Conservation (phyloP, 2,888 invertebrate species). For the Cecidostiba fungosa region DNA sequence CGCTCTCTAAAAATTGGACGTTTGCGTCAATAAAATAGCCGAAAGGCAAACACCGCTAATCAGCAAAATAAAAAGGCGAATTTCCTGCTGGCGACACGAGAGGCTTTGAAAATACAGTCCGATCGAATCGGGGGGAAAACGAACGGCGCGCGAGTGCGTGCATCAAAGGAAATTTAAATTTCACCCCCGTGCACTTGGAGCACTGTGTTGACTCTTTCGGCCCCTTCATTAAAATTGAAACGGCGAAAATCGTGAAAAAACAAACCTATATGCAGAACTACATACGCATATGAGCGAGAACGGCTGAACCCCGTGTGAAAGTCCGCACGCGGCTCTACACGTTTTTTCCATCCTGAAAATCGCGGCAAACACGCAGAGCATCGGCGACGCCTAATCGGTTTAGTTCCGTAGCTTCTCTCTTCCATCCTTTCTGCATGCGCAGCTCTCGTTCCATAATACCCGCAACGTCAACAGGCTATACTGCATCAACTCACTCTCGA, state of each 20-base stretch:
- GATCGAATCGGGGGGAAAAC: conserved; percentile 29
- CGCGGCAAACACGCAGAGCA: conserved; percentile 60
- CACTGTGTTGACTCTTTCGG: conserved; percentile 43
- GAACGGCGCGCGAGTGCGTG: neutral
- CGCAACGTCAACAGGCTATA: conserved; percentile 56
- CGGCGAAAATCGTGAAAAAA: conserved; percentile 39
- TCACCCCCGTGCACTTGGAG: neutral
- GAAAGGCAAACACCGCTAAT: conserved; percentile 32
- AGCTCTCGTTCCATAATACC: neutral
- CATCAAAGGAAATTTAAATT: conserved; percentile 57
- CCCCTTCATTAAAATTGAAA: conserved; percentile 53
- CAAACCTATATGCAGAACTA: neutral
- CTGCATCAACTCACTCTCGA: conserved; percentile 62
- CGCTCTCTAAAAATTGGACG: too few species aligned
- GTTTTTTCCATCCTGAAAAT: conserved; percentile 62
- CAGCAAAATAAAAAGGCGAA: neutral
- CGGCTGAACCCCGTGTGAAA: conserved; percentile 56
- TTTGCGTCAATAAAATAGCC: too few species aligned
- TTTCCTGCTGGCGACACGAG: neutral
- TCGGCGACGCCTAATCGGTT: conserved; percentile 66
- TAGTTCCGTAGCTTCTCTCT: conserved; percentile 67
- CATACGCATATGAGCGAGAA: neutral
- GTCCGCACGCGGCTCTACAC: conserved; percentile 40
- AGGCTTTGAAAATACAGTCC: neutral
- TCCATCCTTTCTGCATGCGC: conserved; percentile 23